Percentiles rank a stretch among this genome's conserved stretches.
Conservation (phyloP, 2,113 vertebrate species). For the Muntiacus reevesi region DNA sequence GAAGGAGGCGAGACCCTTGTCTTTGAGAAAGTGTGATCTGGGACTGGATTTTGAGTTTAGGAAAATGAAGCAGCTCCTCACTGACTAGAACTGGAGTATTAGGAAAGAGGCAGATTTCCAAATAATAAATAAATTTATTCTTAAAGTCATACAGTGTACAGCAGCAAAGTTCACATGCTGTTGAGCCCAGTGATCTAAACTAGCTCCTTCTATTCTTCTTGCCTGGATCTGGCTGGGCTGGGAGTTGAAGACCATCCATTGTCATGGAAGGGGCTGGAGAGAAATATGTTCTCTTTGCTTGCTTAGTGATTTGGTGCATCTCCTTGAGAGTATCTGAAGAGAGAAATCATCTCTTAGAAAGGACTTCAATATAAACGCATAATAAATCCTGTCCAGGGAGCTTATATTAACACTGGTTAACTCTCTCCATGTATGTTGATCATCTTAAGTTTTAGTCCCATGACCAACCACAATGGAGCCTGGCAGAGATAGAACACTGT, state of each 20-base stretch:
- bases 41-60: neutral
- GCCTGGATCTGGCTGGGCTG: neutral
- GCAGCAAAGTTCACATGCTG: neutral
- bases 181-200: neutral
- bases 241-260: neutral
- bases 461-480: neutral
- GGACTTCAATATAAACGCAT: neutral
- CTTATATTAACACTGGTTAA: neutral
- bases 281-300: neutral
- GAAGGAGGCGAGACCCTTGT: neutral
- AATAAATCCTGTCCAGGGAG: neutral
- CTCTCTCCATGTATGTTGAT: neutral
- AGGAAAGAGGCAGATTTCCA: neutral
- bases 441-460: neutral
- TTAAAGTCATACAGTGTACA: neutral
- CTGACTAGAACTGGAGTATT: neutral
- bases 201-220: neutral
- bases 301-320: neutral
- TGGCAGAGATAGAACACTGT: neutral
- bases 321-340: neutral
- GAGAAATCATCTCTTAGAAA: neutral
- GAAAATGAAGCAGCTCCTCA: neutral
- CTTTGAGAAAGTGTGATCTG: neutral
- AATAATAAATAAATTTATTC: neutral
- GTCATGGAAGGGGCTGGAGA: neutral